phyloP scores from a whole-genome alignment of 2,888 invertebrate species.

The Amphiduros pacificus region DNA sequence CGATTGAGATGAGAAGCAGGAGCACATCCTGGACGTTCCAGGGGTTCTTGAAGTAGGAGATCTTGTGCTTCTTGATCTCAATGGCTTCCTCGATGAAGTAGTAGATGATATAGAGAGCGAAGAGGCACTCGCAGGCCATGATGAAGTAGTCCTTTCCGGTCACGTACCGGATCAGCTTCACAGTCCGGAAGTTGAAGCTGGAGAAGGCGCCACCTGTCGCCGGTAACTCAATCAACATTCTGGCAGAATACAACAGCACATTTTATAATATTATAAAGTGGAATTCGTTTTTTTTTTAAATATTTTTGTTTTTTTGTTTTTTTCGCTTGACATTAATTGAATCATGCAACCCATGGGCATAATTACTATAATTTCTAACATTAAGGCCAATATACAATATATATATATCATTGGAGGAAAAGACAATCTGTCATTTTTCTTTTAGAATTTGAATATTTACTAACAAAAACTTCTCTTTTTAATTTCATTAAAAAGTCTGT shows the following conservation, averaged over 20 bases:
- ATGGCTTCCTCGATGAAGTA: slow-evolving; percentile 65
- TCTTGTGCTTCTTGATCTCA: slow-evolving; percentile 60
- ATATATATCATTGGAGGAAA: no score
- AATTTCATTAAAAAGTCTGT: no score
- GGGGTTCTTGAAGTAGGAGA: slow-evolving; percentile 64
- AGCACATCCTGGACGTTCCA: slow-evolving; percentile 71
- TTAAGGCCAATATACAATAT: no score
- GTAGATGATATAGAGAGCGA: slow-evolving; percentile 66
- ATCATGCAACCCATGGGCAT: no score
- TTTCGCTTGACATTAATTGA: no score
- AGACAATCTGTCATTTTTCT: no score
- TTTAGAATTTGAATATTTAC: no score
- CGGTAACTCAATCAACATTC: slow-evolving; percentile 71
- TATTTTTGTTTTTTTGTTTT: no score
- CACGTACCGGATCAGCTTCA: slow-evolving; percentile 67
- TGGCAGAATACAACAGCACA: slow-evolving; percentile 46
- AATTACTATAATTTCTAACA: no score
- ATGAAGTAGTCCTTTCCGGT: slow-evolving; percentile 63
- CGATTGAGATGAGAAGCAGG: slow-evolving; percentile 64
- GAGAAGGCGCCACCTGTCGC: slow-evolving; percentile 72
- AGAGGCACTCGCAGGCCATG: slow-evolving; percentile 64
- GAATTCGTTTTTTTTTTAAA: no score
- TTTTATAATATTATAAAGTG: slow-evolving; percentile 44
- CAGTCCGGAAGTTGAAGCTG: slow-evolving; percentile 65
- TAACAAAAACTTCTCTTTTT: no score